Conservation (phyloP, 2,888 invertebrate genomes). For the Dromius quadrimaculatus region DNA sequence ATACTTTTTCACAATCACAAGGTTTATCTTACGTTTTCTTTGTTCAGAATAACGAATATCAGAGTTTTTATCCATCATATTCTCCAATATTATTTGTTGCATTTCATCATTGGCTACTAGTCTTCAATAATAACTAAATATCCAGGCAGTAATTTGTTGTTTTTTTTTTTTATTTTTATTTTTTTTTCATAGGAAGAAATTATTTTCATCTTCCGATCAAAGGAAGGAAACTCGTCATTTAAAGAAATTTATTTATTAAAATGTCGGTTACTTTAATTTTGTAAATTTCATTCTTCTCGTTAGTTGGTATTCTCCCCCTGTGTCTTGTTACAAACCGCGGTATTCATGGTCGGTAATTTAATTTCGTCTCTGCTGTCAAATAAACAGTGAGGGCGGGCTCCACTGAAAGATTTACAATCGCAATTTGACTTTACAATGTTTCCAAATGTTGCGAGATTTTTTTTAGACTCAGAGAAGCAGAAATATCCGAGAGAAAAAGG, state of each 20-base stretch:
- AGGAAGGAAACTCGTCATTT: too few species aligned
- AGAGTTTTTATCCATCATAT: too few species aligned
- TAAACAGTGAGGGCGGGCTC: conserved; percentile 44
- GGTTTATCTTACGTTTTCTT: background rate
- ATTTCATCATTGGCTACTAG: too few species aligned
- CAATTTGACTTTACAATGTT: conserved; percentile 51
- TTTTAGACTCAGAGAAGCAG: too few species aligned
- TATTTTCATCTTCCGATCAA: too few species aligned
- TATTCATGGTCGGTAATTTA: conserved; percentile 51
- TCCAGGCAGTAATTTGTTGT: background rate
- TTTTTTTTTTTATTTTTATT: background rate
- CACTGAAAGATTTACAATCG: conserved; percentile 39
- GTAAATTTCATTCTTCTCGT: background rate
- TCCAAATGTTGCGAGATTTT: conserved; percentile 31
- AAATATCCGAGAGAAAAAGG: too few species aligned
- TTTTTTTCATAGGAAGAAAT: too few species aligned
- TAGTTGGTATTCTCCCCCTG: background rate
- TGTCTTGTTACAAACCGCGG: conserved; percentile 12
- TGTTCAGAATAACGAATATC: background rate
- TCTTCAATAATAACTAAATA: too few species aligned
- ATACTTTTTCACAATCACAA: background rate
- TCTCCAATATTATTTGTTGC: too few species aligned
- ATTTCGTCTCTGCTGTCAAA: conserved; percentile 49
- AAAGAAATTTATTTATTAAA: background rate
- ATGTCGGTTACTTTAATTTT: background rate